These are phyloP conservation scores for Nyctibius grandis DNA, from an alignment of 2,797 vertebrate genomes.

Conservation along the genomic window DNA sequence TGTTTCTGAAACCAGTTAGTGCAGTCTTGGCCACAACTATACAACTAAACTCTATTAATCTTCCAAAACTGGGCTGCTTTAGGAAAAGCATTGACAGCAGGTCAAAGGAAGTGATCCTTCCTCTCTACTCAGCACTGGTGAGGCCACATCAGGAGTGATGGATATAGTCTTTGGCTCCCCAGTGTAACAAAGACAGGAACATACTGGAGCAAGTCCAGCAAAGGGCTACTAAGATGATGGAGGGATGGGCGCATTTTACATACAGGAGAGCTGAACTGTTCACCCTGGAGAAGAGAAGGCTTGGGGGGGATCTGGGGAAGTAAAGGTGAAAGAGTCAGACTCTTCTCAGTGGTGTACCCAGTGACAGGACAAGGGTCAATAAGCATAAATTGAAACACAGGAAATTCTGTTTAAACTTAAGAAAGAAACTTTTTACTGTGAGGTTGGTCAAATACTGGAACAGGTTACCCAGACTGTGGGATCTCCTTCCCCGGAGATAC, in stretches of 20 bases:
- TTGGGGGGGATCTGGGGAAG: background rate
- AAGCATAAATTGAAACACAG: background rate
- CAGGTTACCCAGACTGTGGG: background rate
- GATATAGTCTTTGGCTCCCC: background rate
- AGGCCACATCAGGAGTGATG: background rate
- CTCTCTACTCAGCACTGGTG: background rate
- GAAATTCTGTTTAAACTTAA: background rate
- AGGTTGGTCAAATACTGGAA: background rate
- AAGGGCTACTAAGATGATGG: background rate
- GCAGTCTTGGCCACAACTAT: background rate
- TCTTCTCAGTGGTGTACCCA: background rate
- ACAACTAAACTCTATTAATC: background rate
- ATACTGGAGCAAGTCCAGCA: background rate
- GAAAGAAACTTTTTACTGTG: background rate
- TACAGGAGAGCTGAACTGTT: background rate
- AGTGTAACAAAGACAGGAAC: background rate
- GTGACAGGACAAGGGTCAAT: background rate
- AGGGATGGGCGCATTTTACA: fast-evolving
- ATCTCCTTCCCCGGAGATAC: background rate
- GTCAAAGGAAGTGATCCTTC: background rate
- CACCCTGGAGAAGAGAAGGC: background rate
- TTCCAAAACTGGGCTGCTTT: background rate
- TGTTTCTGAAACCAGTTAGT: background rate
- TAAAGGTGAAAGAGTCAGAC: background rate
- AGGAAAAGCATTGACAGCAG: background rate